Evolutionary conservation across 2,113 vertebrate species (phyloP), one percentile per base, ranked within the genome.

Genomic region (Phyllopteryx taeniolatus): DNA sequence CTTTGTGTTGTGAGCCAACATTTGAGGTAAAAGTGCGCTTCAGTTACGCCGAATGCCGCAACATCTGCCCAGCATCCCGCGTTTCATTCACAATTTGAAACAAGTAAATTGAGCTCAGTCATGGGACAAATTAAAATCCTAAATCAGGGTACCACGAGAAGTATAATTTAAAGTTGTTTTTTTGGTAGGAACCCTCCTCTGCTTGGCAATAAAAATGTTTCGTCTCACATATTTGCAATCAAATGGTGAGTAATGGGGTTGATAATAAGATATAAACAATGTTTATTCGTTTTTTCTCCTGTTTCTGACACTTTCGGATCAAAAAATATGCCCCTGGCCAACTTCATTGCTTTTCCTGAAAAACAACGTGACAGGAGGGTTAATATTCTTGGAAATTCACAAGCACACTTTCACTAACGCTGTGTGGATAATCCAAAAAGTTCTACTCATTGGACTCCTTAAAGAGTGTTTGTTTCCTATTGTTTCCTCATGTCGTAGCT

Each of bases 401-500:
- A 59, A 31, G n/a, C 33, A 44, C 53, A 47, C 61, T 68, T 66
- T 33, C 46, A 10, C 39, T 22, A 44, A 83, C 5, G 14, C 57
- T 5, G 14, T 60, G 57, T 60, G 14, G 27, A 14, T 65, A 39
- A 46, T 65, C 35, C 42, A 11, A 64, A 44, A 65, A 65, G 42
- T 46, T 65, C 33, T 77, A 66, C 79, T 85, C 87, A 81, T 88
- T 82, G 77, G 73, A 75, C 78, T 82, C 80, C 76, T 86, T 86
- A 76, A 79, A 79, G 63, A 14, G n/a, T 9, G 12, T 46, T 46
- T 66, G 22, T 79, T 80, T 78, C 77, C 81, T 82, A 90, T 91
- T 91, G 90, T 91, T 79, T 81, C 81, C 79, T 73, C 71, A 72
- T 72, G 80, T 77, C 70, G 84, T 84, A 74, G 86, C 74, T 91